Evolutionary conservation across 2,113 vertebrate genomes (phyloP).

Genomic region (Anoura caudifer): DNA sequence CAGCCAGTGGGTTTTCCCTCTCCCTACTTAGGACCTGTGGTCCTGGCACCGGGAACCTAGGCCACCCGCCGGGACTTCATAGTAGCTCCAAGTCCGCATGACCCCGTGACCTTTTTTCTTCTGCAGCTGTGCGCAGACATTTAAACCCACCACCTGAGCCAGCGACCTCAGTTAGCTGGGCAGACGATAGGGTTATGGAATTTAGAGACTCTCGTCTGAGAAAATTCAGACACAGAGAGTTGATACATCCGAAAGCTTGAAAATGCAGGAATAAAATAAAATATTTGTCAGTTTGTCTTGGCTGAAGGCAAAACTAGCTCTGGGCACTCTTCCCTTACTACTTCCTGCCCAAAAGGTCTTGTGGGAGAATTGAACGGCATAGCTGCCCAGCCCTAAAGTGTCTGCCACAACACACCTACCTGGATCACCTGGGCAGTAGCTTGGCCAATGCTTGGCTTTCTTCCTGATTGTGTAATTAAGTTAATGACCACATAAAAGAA

Average conservation of each 20-base stretch:
- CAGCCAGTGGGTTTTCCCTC: not conserved
- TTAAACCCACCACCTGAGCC: not conserved
- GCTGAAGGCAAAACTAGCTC: not conserved
- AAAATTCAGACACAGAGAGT: not conserved
- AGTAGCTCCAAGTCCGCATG: not conserved
- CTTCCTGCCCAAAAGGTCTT: not conserved
- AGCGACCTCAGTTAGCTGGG: not conserved
- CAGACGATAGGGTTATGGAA: not conserved
- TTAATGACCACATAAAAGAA: not conserved
- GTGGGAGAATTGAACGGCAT: not conserved
- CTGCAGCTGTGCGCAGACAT: not conserved
- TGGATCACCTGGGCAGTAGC: not conserved
- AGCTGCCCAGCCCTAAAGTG: not conserved
- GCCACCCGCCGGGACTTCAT: not conserved
- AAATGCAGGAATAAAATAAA: not conserved
- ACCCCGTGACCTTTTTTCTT: not conserved
- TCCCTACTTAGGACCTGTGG: not conserved
- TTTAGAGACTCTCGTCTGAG: not conserved
- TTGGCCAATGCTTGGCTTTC: not conserved
- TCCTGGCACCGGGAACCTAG: not conserved
- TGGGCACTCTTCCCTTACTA: not conserved
- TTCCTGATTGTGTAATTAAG: not conserved
- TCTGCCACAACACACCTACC: not conserved
- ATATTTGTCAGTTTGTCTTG: conserved; percentile 30
- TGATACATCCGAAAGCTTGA: not conserved